Evolutionary conservation across 2,113 vertebrate genomes (phyloP).

Genomic region (Edolisoma coerulescens): DNA sequence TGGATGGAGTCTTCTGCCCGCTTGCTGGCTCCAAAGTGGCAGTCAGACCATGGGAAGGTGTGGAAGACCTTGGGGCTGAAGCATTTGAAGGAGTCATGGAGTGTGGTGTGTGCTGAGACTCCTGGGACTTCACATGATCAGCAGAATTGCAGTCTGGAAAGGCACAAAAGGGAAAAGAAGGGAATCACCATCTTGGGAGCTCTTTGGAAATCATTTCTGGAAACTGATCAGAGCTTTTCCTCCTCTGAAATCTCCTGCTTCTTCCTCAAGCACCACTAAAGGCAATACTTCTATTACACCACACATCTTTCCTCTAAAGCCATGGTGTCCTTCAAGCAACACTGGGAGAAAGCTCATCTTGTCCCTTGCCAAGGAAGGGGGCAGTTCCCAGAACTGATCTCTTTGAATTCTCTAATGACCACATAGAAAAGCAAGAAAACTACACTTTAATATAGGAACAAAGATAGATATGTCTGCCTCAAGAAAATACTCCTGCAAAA

Average conservation of each 20-base stretch:
- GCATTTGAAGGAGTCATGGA: slow-evolving; percentile 85
- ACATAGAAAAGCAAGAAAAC: neutral
- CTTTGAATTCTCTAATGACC: neutral
- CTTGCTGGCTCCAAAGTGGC: slow-evolving; percentile 81
- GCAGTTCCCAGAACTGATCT: neutral
- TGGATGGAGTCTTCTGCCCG: slow-evolving; percentile 89
- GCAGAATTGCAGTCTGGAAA: slow-evolving; percentile 91
- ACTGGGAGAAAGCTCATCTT: neutral
- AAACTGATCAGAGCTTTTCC: neutral
- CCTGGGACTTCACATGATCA: slow-evolving; percentile 89
- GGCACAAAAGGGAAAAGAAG: neutral
- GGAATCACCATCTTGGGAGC: neutral
- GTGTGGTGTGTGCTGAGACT: slow-evolving; percentile 81
- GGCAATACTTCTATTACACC: neutral
- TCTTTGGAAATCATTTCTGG: neutral
- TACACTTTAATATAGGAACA: neutral
- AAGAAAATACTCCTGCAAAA: neutral
- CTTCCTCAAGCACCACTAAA: neutral
- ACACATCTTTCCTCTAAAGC: neutral
- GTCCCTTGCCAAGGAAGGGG: neutral
- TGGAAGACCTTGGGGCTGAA: slow-evolving; percentile 82
- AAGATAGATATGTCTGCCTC: neutral
- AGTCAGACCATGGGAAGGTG: slow-evolving; percentile 90
- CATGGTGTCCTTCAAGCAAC: neutral
- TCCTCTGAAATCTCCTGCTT: neutral